Conservation (phyloP, 2,888 invertebrate genomes). For the Eudemis profundana region DNA sequence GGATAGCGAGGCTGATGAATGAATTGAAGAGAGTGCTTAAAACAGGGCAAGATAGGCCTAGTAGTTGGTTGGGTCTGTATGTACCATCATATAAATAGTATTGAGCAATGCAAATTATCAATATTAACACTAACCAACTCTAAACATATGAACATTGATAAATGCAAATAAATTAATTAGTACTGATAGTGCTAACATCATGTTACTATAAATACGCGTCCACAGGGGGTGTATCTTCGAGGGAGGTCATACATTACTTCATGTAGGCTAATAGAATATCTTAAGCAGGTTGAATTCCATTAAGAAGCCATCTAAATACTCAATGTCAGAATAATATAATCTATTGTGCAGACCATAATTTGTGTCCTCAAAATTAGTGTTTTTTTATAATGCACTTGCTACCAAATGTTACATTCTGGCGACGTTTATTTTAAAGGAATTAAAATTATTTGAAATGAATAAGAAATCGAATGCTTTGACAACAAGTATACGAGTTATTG, state of each 20-base stretch:
- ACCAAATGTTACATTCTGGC: neutral
- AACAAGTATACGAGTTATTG: conserved; percentile 32
- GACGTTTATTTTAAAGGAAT: neutral
- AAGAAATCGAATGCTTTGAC: conserved; percentile 4
- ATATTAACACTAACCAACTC: conserved; percentile 24
- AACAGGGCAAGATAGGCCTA: too few species aligned
- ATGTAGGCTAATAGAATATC: conserved; percentile 5
- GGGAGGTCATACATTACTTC: conserved; percentile 24
- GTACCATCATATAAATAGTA: neutral
- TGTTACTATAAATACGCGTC: conserved; percentile 32
- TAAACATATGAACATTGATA: conserved; percentile 19
- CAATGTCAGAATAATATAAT: neutral
- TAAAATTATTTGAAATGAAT: neutral
- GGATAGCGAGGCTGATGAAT: too few species aligned
- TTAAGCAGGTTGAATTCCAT: neutral
- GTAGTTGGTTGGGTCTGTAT: too few species aligned
- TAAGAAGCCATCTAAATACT: conserved; percentile 14
- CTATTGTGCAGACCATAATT: neutral
- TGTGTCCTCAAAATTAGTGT: neutral
- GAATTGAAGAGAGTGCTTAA: too few species aligned
- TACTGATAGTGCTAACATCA: neutral
- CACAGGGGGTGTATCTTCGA: conserved; percentile 40
- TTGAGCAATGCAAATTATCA: conserved; percentile 25
- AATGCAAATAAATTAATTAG: conserved; percentile 27
- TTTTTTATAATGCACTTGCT: neutral